Percentiles rank a stretch among this genome's conserved stretches.
Evolutionary conservation across 2,113 vertebrate species (phyloP).

Genomic region (Clinocottus analis): DNA sequence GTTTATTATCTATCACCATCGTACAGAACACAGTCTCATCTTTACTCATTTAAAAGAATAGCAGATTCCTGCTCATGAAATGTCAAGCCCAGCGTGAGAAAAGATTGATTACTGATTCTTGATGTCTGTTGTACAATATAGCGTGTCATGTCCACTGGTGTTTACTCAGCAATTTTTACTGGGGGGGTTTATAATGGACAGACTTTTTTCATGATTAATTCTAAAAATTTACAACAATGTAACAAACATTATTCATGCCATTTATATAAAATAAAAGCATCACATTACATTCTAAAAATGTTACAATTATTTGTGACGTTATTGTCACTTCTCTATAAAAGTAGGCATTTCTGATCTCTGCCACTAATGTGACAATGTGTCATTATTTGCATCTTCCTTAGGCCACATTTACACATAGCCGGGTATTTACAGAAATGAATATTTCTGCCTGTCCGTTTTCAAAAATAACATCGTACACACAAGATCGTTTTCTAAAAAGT

Average conservation of each 20-base stretch:
- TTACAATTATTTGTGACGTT: background rate
- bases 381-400: constrained; percentile 37
- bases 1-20: background rate
- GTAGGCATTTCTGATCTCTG: constrained; percentile 15
- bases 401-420: too few relatives aligned
- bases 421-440: too few relatives aligned
- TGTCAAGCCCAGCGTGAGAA: background rate
- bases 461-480: too few relatives aligned
- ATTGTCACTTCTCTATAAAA: background rate
- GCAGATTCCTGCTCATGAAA: background rate
- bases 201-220: too few relatives aligned
- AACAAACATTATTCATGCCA: background rate
- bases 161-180: constrained; percentile 16
- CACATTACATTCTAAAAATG: background rate
- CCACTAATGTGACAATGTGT: constrained; percentile 18
- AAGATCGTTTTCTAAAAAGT: too few relatives aligned
- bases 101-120: background rate
- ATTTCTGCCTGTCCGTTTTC: too few relatives aligned
- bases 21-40: background rate
- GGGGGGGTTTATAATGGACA: too few relatives aligned
- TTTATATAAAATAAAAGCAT: background rate
- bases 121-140: background rate
- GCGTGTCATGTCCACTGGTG: background rate
- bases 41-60: constrained; percentile 22
- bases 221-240: background rate